phyloP scores from a whole-genome alignment of 1,140 invertebrate species.

The Antheraea pernyi region DNA sequence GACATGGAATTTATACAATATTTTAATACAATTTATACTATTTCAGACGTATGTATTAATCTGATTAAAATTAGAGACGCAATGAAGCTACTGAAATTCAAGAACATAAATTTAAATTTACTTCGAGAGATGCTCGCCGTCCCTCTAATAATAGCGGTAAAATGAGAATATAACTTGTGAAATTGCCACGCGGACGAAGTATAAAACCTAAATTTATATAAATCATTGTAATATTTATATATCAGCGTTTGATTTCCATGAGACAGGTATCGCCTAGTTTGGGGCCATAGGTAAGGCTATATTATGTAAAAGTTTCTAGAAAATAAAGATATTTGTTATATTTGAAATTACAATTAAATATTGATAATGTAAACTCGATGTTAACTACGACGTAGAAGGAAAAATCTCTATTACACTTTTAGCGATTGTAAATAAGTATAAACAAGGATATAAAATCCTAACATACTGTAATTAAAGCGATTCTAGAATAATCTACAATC shows the following conservation, averaged over 20 bases:
- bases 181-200: conserved; percentile 22
- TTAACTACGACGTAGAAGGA: not conserved
- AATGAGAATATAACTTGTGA: conserved; percentile 17
- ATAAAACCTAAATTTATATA: not conserved
- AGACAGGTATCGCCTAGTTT: too few relatives aligned
- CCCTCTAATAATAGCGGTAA: conserved; percentile 34
- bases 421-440: not conserved
- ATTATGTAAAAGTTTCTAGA: too few relatives aligned
- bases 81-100: not conserved
- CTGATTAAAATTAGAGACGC: not conserved
- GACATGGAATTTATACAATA: not conserved
- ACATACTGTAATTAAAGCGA: not conserved
- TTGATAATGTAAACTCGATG: not conserved
- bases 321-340: too few relatives aligned
- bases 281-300: too few relatives aligned
- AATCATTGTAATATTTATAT: too few relatives aligned
- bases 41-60: not conserved
- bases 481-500: not conserved
- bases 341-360: not conserved
- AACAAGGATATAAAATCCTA: not conserved
- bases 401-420: too few relatives aligned
- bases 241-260: too few relatives aligned
- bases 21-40: too few relatives aligned
- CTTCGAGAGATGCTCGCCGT: conserved; percentile 17
- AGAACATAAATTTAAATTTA: too few relatives aligned